These are phyloP conservation scores for Nothocercus julius DNA, from an alignment of 2,113 vertebrate species.

Conservation along the genomic window DNA sequence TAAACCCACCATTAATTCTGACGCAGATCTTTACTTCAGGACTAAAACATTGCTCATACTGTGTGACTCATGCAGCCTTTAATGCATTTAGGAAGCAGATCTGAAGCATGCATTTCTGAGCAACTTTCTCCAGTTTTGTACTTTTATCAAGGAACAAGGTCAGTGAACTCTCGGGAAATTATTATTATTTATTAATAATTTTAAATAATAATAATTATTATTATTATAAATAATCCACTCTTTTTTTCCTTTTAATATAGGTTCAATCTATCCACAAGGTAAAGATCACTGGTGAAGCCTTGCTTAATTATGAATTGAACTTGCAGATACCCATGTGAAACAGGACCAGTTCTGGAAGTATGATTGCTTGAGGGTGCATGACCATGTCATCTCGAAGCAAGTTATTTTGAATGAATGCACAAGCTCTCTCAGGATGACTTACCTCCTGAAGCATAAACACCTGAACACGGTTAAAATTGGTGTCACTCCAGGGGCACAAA, in stretches of 20 bases:
- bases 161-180: not conserved
- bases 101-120: not conserved
- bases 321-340: not conserved
- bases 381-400: not conserved
- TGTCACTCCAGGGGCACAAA: not conserved
- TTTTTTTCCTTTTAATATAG: not conserved
- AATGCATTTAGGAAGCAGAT: not conserved
- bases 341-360: not conserved
- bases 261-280: not conserved
- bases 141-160: not conserved
- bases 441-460: not conserved
- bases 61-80: not conserved
- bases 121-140: not conserved
- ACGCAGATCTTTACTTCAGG: not conserved
- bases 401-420: not conserved
- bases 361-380: not conserved
- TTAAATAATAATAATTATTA: too few species aligned
- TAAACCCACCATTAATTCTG: not conserved
- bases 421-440: not conserved
- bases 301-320: not conserved
- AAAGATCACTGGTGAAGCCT: not conserved
- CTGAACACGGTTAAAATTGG: not conserved
- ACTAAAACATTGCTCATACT: not conserved
- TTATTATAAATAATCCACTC: not conserved
- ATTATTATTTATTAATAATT: too few species aligned